phyloP scores from a whole-genome alignment of 1,140 invertebrate species.

The Platorchestia sp. region DNA sequence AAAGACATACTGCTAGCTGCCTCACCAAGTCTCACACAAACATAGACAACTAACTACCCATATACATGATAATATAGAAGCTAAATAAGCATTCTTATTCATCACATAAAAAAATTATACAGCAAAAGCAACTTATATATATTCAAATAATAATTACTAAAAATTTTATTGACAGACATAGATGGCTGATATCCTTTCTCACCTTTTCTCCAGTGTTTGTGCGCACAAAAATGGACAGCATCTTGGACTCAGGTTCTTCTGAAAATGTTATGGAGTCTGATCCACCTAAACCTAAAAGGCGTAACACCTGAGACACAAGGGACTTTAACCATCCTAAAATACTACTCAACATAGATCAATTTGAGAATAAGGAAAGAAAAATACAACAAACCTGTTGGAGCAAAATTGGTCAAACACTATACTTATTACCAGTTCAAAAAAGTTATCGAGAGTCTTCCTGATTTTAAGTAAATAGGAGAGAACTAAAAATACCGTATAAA shows the following conservation, averaged over 20 bases:
- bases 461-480: too few species aligned
- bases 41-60: too few species aligned
- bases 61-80: too few species aligned
- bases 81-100: too few species aligned
- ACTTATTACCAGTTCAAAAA: too few species aligned
- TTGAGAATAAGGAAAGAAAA: neutral
- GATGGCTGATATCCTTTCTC: neutral
- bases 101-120: too few species aligned
- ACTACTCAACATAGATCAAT: neutral
- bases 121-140: too few species aligned
- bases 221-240: constrained; percentile 21
- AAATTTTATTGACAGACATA: neutral
- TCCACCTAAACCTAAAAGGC: neutral
- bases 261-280: neutral
- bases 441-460: too few species aligned
- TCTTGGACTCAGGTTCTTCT: neutral
- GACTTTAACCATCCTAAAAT: constrained; percentile 31
- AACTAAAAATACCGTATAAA: too few species aligned
- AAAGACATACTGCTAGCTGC: too few species aligned
- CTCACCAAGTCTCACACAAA: too few species aligned
- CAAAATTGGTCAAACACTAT: too few species aligned
- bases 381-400: neutral
- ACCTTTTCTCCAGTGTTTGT: constrained; percentile 17
- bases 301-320: neutral
- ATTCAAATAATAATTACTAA: neutral